Percentiles rank a stretch among this genome's conserved stretches.
phyloP scores from a whole-genome alignment of 2,113 vertebrate genomes.

The Ceyx cyanopectus region DNA sequence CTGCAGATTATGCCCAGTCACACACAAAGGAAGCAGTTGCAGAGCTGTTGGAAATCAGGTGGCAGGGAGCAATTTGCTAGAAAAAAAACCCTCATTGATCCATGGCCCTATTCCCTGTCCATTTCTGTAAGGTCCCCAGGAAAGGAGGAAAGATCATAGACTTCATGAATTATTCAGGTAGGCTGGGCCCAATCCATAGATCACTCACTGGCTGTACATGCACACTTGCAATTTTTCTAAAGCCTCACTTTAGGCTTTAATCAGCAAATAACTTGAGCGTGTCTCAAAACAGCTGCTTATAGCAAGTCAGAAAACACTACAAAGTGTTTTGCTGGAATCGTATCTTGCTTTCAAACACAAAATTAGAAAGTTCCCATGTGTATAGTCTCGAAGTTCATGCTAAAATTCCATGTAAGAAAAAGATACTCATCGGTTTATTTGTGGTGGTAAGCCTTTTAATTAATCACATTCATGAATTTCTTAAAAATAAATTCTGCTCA shows the following conservation, averaged over 20 bases:
- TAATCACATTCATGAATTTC: slow-evolving; percentile 62
- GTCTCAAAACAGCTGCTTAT: slow-evolving; percentile 31
- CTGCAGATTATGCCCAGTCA: not conserved
- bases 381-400: not conserved
- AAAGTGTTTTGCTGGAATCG: not conserved
- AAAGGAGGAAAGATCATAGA: not conserved
- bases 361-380: not conserved
- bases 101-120: not conserved
- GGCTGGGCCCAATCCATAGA: not conserved
- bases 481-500: slow-evolving; percentile 64
- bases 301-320: slow-evolving; percentile 7
- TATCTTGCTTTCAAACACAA: not conserved
- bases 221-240: slow-evolving; percentile 28
- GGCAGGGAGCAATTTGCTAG: not conserved
- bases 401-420: slow-evolving; percentile 12
- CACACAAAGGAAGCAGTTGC: not conserved
- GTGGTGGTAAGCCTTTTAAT: slow-evolving; percentile 29
- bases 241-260: not conserved
- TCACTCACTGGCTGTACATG: not conserved
- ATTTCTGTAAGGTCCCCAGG: slow-evolving; percentile 2
- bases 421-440: slow-evolving; percentile 46
- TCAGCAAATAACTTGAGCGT: slow-evolving; percentile 25
- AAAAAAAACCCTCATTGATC: slow-evolving; percentile 2
- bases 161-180: slow-evolving; percentile 54
- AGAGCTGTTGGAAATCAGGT: not conserved